phyloP scores from a whole-genome alignment of 1,140 invertebrate genomes.

The Micrasema longulum region DNA sequence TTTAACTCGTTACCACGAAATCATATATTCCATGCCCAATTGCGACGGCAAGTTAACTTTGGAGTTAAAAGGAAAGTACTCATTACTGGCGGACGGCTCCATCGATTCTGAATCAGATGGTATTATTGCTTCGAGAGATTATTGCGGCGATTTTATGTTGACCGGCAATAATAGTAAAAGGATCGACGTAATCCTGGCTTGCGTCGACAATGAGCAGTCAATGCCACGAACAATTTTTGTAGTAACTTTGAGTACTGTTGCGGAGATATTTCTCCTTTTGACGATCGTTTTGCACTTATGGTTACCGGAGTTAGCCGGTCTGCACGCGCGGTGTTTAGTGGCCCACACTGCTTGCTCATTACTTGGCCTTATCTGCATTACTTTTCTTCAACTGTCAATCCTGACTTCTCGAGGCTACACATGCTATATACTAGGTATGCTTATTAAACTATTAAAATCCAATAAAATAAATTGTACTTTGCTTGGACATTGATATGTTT shows the following conservation, averaged over 20 bases:
- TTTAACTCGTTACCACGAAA: conserved; percentile 14
- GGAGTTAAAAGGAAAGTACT: conserved; percentile 29
- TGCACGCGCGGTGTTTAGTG: conserved; percentile 23
- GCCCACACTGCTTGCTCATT: conserved; percentile 34
- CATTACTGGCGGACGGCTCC: conserved; percentile 24
- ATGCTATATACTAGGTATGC: conserved; percentile 18
- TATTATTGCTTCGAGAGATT: conserved; percentile 25
- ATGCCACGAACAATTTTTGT: not conserved
- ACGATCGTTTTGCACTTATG: conserved; percentile 30
- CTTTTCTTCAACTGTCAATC: not conserved
- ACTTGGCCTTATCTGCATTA: conserved; percentile 29
- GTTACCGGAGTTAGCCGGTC: conserved; percentile 42
- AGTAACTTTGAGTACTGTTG: conserved; percentile 9
- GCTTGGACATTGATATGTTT: too few relatives aligned
- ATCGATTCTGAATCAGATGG: conserved; percentile 32
- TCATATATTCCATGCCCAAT: conserved; percentile 2
- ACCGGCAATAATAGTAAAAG: conserved; percentile 5
- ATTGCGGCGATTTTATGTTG: conserved; percentile 36
- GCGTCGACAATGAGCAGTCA: conserved; percentile 6
- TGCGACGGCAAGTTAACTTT: conserved; percentile 3
- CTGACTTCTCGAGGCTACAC: not conserved
- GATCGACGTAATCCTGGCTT: conserved; percentile 21
- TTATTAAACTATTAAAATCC: too few relatives aligned
- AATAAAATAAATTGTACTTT: too few relatives aligned
- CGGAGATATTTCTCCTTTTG: conserved; percentile 5